Evolutionary conservation across 2,113 vertebrate species (phyloP), one percentile per base, ranked within the genome.

Genomic region (Rhagologus leucostigma): DNA sequence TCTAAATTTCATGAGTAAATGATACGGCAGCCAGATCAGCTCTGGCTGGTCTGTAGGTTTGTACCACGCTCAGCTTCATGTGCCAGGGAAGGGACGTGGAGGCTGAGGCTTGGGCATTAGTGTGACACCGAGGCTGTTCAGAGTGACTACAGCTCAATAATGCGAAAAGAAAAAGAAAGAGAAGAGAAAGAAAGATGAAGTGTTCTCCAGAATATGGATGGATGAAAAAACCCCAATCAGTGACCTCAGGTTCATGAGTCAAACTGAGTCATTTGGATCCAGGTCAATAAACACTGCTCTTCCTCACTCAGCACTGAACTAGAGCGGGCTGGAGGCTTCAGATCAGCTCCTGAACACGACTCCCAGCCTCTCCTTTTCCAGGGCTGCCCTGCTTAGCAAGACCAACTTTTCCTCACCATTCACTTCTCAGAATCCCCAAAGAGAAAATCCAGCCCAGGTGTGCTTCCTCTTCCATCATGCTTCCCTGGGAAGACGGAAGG

Each of bases 41-140:
- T 18, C 74, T 1, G 4, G 32, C 80, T 44, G 46, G 4, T 46
- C 75, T 0, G 0, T 1, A 5, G 33, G 44, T 47, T 14, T 29
- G 35, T 10, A 7, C 35, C 52, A 14, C 0, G 2, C 13, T 53
- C 76, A 26, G 4, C 44, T 17, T 15, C 47, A 0, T 1, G 4
- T 16, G 37, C 12, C 37, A 8, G 64, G 56, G 42, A 13, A 33
- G 26, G 49, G 50, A 47, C 0, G 6, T 1, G 10, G 32, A 18
- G 42, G 53, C 6, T 69, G 44, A 13, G 39, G 13, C 12, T 37
- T 30, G 68, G 80, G 21, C 44, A 22, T 22, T 2, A 41, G 37
- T 0, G 5, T 30, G 74, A 29, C 69, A 71, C 10, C 1, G 9
- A 39, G 63, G 42, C 4, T 57, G 57, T 4, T 10, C 67, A 53